Evolutionary conservation across 2,888 invertebrate genomes (phyloP), one percentile per base, ranked within the genome.

Genomic region (Acronicta psi): DNA sequence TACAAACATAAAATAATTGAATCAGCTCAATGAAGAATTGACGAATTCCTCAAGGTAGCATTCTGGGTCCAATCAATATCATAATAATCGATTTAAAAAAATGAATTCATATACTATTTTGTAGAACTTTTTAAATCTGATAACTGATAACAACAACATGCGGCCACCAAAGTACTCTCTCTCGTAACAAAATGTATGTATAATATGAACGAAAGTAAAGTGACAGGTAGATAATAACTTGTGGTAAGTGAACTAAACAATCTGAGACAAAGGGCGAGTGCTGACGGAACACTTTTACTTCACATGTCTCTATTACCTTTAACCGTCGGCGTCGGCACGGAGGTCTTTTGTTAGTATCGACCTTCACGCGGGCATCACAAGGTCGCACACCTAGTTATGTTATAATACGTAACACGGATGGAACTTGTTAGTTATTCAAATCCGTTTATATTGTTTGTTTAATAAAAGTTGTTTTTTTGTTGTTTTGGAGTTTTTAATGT

Each of bases 401-500:
- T 44, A 18, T 25, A 43, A 18, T n/a, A 25, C 31, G 14, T 36
- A 40, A 38, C 23, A 41, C 59, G 47, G 14, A 56, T 55, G 14
- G 36, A 18, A 42, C 51, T 41, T 36, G 50, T 71, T 65, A 65
- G 17, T 58, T 71, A 71, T 67, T 71, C 42, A 70, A 36, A 7
- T 0, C 40, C 14, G 40, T 58, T 70, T 49, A 71, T 41, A 52
- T 52, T 67, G 67, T 65, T 58, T 44, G 65, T 51, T 46, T 55
- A 14, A 51, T 52, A 45, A 57, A 65, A 71, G 51, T 71, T 70
- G 23, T 34, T 46, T 69, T 63, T 51, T 58, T 14, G 58, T 71
- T 66, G 51, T 52, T 57, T 9, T 37, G 20, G 52, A 64, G 43
- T 66, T 47, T 20, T 47, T 52, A 18, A 40, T 36, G 47, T 45